Evolutionary conservation across 2,113 vertebrate genomes (phyloP), one percentile per base, ranked within the genome.

Genomic region (Dasypus novemcinctus): DNA sequence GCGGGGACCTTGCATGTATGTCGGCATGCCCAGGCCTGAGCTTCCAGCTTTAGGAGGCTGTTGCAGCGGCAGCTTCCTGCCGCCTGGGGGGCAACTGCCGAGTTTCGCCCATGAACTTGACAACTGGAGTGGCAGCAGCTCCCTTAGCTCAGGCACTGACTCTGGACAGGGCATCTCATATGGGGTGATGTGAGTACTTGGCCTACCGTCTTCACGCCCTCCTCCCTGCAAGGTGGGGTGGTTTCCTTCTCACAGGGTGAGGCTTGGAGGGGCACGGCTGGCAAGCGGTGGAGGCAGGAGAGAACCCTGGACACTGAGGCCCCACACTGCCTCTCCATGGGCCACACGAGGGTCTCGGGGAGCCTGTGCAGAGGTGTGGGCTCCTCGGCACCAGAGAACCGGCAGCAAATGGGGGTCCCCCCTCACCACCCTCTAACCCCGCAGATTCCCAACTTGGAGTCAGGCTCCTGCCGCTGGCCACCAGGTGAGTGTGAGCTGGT

Each of bases 241-340:
- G 18, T 52, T 49, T 41, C 54, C 49, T 33, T 63, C 63, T 91
- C 64, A 78, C 72, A 85, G 80, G 76, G n/a, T 85, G 80, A 89
- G 76, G 89, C 90, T 93, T 66, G 9, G 54, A 95, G 95, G 61
- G 27, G 91, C 49, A 63, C 14, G 10, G 61, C 93, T 76, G 92
- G 91, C 54, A 57, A 46, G 54, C 0, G 0, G 33, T 76, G 27
- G 74, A 54, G 11, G 7, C 3, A 2, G n/a, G 43, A 54, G 69
- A 23, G 12, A 27, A 74, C 10, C n/a, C 29, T 54, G 66, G 84
- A 71, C 4, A 1, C 79, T 1, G 5, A 3, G 43, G 52, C 2
- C 41, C 75, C 43, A 66, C 0, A 0, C 15, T 43, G 61, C 68
- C 54, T 82, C 66, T 54, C 54, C 3, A 0, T 33, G 41, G 54